Evolutionary conservation across 2,113 vertebrate genomes (phyloP), one percentile per base, ranked within the genome.

Genomic region (Tetrax tetrax): DNA sequence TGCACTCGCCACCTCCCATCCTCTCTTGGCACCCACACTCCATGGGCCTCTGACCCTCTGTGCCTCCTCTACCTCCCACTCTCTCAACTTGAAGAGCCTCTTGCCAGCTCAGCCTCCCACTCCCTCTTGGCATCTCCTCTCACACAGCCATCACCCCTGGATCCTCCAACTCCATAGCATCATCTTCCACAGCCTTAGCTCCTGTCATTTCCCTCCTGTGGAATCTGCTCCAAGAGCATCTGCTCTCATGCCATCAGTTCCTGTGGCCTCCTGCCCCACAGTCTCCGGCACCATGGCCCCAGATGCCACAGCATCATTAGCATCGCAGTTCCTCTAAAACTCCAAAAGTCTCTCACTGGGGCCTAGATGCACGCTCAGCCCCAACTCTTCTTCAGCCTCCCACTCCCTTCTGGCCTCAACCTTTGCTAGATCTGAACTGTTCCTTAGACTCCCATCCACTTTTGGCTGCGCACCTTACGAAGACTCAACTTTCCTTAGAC

Each of bases 61-160:
- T 9, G 29, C 17, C 21, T 61, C 35, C 24, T 17, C 57, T 21
- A 4, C 8, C 12, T 37, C 37, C 33, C 23, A 48, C 50, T 23
- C 27, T 15, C 33, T 54, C 22, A 23, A 8, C 66, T 20, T 29
- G 8, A 48, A 64, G 66, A 64, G 19, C 12, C 28, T 50, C 59
- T 19, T 24, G 18, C 41, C 37, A 54, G 37, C 37, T 72, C 21
- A 2, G 56, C 11, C 25, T 27, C 29, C 60, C 9, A 1, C 53
- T 27, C 28, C n/a, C 23, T 29, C 53, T n/a, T 24, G 35, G 45
- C 56, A 43, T 41, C 56, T 35, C 41, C n/a, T 59, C n/a, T 63
- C 41, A 24, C 29, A 5, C 0, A 18, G 1, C 6, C 29, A 38
- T 4, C 15, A 7, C 29, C 24, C 28, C 28, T 0, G 4, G 19